Evolutionary conservation across 2,888 invertebrate genomes (phyloP), one percentile per base, ranked within the genome.

Genomic region (Tipula confusa): DNA sequence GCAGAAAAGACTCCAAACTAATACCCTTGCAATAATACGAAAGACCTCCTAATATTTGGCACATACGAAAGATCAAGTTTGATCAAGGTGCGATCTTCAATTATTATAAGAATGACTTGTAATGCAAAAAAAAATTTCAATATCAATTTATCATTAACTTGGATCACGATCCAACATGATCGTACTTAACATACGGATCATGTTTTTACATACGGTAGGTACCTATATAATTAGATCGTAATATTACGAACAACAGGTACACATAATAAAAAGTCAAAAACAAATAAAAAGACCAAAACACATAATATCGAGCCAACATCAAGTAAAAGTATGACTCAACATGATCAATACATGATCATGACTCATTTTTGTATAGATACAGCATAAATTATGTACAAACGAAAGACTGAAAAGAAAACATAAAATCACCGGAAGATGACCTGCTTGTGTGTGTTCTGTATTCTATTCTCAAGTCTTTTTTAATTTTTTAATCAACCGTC

Each of bases 361-460:
- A 64, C 64, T 64, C 64, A 64, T 64, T 18, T 64, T 64, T 64
- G 64, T 64, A 24, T 64, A 64, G 7, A 11, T 24, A 64, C 24
- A 64, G 24, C 64, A 64, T 64, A 64, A 64, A 64, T 64, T 64
- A 64, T 64, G 24, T 24, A 64, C 64, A 64, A 15, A 43, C 5
- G 24, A 64, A 64, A 64, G 9, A n/a, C n/a, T n/a, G n/a, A 64
- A 48, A 48, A 64, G 24, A 64, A 64, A 64, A 24, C 64, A 64
- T 64, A 64, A 64, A 64, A 64, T 64, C 64, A 64, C 64, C 64
- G 64, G 64, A 64, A 64, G 64, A 64, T 64, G 64, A 64, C 64
- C 64, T 64, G 64, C 64, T 64, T 64, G 64, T 11, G 64, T n/a
- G n/a, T n/a, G n/a, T n/a, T n/a, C n/a, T n/a, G n/a, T 64, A 64